These are phyloP conservation scores for Pycnonotus jocosus DNA, from an alignment of 2,113 vertebrate genomes.

Conservation along the genomic window DNA sequence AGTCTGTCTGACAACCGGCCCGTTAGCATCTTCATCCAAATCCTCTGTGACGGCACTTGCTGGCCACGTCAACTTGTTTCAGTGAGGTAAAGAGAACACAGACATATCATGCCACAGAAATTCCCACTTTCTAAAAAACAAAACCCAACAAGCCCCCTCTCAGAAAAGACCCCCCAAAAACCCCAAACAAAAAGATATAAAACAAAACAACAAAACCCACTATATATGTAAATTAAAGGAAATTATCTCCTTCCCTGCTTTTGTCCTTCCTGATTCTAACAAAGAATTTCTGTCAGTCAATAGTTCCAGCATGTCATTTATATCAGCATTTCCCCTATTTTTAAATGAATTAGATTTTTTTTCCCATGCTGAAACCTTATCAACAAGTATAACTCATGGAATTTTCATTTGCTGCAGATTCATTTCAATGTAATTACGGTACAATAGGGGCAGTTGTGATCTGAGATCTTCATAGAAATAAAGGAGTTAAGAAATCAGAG, in stretches of 20 bases:
- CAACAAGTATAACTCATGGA: background rate
- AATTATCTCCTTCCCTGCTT: background rate
- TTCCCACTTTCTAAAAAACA: fast-evolving
- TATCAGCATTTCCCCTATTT: background rate
- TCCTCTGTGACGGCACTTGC: background rate
- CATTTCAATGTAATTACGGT: background rate
- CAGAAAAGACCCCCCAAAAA: no score
- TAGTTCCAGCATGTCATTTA: background rate
- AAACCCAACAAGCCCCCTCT: background rate
- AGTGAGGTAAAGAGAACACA: background rate
- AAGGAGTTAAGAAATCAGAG: background rate
- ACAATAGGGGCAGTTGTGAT: background rate
- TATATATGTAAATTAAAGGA: background rate
- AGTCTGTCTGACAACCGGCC: background rate
- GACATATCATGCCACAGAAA: background rate
- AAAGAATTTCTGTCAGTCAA: background rate
- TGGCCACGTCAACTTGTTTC: background rate
- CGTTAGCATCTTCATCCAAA: background rate
- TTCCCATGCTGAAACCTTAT: background rate
- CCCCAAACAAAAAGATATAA: background rate
- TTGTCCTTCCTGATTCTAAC: background rate
- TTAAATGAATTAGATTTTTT: background rate
- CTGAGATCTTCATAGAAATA: background rate
- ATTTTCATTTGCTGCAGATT: background rate
- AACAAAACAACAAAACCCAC: background rate